Base-by-base conservation (phyloP, 2,113 vertebrate genomes). In the Strix aluco region DNA sequence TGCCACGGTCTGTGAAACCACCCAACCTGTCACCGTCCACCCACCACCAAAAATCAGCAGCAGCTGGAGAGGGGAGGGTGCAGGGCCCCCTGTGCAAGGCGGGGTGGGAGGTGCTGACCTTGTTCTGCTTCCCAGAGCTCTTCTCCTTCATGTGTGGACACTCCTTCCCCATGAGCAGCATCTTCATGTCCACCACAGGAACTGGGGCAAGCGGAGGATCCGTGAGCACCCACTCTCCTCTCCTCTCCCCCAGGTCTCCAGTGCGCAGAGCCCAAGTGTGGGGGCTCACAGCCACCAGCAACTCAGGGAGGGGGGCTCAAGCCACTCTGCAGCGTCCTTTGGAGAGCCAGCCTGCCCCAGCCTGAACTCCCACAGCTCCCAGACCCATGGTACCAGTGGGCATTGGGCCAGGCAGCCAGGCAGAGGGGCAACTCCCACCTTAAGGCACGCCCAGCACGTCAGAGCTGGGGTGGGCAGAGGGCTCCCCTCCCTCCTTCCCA, bases 61-160 rank as follows among this genome's bases (percentile, higher is more conserved):
- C 44, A 70, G 17, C 26, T 47, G 18, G 12, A 67, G 66, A 83
- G 36, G 58, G 23, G 14, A 55, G 30, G 0, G 0, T 10, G 11
- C 81, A 7, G n/a, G 58, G 44, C 4, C 18, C 51, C 36, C 38
- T 58, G 51, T 3, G 3, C n/a, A 23, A 32, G 12, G 19, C 2
- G 6, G 15, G 9, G 13, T 38, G 26, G 36, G 40, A 77, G 3
- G 17, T 25, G 61, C 97, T 96, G 52, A 99, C 99, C 99, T 99
- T 99, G 94, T 99, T 99, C 98, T 99, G 99, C 88, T 99, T 99
- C 93, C 99, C 99, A 0, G 98, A 98, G 71, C 98, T 98, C 94
- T 99, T 99, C 96, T 99, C 99, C 97, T 99, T 99, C 63, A 99
- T 98, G 72, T 99, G 99, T 3, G 99, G 99, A 88, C 99, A 99